phyloP scores from a whole-genome alignment of 2,888 invertebrate genomes.

The Nomada flava region DNA sequence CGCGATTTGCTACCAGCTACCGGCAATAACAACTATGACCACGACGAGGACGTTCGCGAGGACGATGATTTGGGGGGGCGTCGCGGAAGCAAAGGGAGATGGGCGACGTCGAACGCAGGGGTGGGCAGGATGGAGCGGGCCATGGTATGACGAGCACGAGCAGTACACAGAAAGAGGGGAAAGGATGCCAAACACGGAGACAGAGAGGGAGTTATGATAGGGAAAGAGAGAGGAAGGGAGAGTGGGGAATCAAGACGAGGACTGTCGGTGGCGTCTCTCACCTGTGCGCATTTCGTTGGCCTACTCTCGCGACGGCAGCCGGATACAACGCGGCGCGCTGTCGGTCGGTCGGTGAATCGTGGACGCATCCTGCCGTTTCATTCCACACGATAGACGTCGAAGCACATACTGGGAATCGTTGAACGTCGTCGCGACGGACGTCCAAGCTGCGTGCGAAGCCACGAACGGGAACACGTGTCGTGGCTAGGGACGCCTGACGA shows the following conservation, averaged over 20 bases:
- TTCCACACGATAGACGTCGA: neutral
- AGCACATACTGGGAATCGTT: neutral
- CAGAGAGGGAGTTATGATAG: constrained; percentile 2
- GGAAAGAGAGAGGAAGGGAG: constrained; percentile 20
- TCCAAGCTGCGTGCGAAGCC: neutral
- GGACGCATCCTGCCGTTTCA: constrained; percentile 1
- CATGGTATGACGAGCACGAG: constrained; percentile 43
- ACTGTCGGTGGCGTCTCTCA: constrained; percentile 71
- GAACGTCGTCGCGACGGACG: too few species aligned
- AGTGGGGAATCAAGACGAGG: constrained; percentile 41
- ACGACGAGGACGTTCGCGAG: constrained; percentile 25
- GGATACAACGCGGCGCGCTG: constrained; percentile 64
- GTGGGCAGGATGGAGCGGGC: constrained; percentile 36
- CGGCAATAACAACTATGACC: constrained; percentile 3
- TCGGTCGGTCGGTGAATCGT: constrained; percentile 44
- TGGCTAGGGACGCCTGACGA: constrained; percentile 10
- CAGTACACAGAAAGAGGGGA: constrained; percentile 29
- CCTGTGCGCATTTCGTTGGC: constrained; percentile 79
- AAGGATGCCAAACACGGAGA: neutral
- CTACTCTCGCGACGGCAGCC: constrained; percentile 72
- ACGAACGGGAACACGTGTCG: constrained; percentile 11
- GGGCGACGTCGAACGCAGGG: constrained; percentile 25
- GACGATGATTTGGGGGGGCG: neutral
- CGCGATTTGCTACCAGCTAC: constrained; percentile 46
- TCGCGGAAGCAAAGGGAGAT: constrained; percentile 39